Conservation (phyloP, 2,888 invertebrate genomes). For the Syrista parreyssii region DNA sequence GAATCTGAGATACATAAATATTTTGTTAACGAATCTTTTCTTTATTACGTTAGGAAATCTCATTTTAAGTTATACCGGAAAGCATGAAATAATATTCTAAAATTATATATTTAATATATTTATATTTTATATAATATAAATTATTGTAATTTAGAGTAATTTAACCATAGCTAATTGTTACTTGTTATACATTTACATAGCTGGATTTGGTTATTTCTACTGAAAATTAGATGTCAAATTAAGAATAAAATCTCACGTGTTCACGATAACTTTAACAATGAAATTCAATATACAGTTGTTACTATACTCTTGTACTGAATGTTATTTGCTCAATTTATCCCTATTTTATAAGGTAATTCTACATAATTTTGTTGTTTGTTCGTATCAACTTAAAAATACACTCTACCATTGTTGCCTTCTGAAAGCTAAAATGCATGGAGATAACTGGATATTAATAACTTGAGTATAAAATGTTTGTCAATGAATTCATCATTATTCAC, state of each 20-base stretch:
- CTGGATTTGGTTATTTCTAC: not conserved
- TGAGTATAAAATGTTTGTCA: not conserved
- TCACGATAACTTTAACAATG: not conserved
- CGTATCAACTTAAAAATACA: no score
- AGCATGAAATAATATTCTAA: not conserved
- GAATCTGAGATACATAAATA: not conserved
- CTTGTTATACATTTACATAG: not conserved
- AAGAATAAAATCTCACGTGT: not conserved
- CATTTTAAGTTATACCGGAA: not conserved
- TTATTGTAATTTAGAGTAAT: not conserved
- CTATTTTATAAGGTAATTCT: not conserved
- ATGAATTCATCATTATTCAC: not conserved
- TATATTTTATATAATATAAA: constrained; percentile 5
- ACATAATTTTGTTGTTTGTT: no score
- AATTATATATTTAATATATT: constrained; percentile 1
- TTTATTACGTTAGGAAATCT: not conserved
- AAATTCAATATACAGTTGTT: not conserved
- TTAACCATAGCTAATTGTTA: not conserved
- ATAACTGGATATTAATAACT: not conserved
- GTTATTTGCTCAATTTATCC: not conserved
- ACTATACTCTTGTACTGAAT: not conserved
- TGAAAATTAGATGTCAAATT: not conserved
- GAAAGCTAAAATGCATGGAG: not conserved
- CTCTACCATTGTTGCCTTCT: not conserved
- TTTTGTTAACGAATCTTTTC: not conserved